Conservation (phyloP, 1,140 invertebrate genomes). For the Odontomachus brunneus region DNA sequence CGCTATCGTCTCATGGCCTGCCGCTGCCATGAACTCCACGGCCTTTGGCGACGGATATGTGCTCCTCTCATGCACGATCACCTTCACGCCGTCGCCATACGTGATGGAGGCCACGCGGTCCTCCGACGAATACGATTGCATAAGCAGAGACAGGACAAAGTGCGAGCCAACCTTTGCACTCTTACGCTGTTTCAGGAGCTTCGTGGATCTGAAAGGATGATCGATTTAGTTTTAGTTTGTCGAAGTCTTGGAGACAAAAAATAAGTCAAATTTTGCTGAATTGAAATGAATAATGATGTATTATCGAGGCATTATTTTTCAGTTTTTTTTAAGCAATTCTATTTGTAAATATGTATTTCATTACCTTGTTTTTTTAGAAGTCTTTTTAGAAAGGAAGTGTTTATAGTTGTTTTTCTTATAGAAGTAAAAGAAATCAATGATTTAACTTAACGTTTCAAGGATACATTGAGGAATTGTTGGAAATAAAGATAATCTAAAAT, state of each 20-base stretch:
- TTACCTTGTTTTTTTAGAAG: too few relatives aligned
- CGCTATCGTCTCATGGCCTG: slow-evolving; percentile 63
- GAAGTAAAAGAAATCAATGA: too few relatives aligned
- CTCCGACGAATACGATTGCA: slow-evolving; percentile 53
- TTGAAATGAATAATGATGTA: too few relatives aligned
- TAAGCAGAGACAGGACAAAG: slow-evolving; percentile 66
- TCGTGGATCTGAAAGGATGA: background rate
- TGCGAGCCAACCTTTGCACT: slow-evolving; percentile 60
- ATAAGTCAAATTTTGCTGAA: background rate
- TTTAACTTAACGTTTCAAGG: too few relatives aligned
- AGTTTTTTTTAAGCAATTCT: too few relatives aligned
- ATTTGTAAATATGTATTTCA: too few relatives aligned
- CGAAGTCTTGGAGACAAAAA: slow-evolving; percentile 6
- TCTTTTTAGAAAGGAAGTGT: too few relatives aligned
- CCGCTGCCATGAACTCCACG: slow-evolving; percentile 61
- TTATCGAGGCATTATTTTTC: too few relatives aligned
- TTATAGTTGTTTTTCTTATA: too few relatives aligned
- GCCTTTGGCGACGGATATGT: slow-evolving; percentile 62
- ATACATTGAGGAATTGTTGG: too few relatives aligned
- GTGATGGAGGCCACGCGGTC: slow-evolving; percentile 62
- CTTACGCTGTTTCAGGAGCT: background rate
- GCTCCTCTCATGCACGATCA: slow-evolving; percentile 70
- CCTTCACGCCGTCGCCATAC: slow-evolving; percentile 66
- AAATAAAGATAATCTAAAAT: background rate
- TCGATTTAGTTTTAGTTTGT: background rate